Percentiles rank a stretch among this genome's conserved stretches.
phyloP scores from a whole-genome alignment of 2,113 vertebrate genomes.

The Bubalus kerabau region DNA sequence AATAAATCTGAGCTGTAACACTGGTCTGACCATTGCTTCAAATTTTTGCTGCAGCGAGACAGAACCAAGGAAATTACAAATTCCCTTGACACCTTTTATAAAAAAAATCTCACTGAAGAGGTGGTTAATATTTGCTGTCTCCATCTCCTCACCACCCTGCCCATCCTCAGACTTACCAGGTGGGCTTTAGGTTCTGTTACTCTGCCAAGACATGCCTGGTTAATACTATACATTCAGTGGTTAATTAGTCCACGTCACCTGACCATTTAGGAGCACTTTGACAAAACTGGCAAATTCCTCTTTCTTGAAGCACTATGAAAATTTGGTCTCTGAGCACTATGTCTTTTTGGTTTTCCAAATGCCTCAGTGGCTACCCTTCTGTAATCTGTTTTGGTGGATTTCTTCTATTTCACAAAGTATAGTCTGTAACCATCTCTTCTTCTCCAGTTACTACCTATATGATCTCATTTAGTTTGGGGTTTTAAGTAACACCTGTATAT shows the following conservation, averaged over 20 bases:
- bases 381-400: not conserved
- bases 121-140: not conserved
- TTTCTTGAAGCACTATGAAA: not conserved
- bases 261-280: not conserved
- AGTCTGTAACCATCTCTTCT: not conserved
- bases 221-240: not conserved
- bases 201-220: not conserved
- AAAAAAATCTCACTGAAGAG: not conserved
- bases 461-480: not conserved
- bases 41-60: not conserved
- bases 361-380: not conserved
- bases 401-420: not conserved
- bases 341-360: not conserved
- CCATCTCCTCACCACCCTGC: not conserved
- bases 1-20: not conserved
- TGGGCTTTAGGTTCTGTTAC: not conserved
- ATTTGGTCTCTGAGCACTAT: not conserved
- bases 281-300: not conserved
- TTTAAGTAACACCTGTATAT: not conserved
- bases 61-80: not conserved
- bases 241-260: not conserved
- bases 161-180: not conserved
- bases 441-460: not conserved
- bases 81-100: not conserved
- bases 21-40: rapidly evolving